A percentile compares a stretch with the other conserved stretches of the same genome.
phyloP scores from a whole-genome alignment of 1,140 invertebrate species.

The Halictus rubicundus region DNA sequence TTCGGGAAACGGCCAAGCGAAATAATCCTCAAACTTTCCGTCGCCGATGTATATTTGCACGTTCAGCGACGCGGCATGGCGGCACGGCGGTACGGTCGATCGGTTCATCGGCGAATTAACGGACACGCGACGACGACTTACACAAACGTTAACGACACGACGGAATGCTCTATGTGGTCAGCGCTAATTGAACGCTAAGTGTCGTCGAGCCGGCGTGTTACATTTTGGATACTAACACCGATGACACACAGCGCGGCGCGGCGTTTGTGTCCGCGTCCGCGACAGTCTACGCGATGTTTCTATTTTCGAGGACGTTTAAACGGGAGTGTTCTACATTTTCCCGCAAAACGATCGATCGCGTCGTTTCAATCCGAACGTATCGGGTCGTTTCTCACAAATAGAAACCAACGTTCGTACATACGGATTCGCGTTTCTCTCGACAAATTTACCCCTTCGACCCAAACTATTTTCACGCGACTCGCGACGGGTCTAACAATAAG shows the following conservation, averaged over 20 bases:
- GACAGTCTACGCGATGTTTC: slow-evolving; percentile 12
- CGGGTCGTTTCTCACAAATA: neutral
- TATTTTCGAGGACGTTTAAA: slow-evolving; percentile 44
- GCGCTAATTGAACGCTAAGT: neutral
- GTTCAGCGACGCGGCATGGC: neutral
- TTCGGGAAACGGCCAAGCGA: neutral
- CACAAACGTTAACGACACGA: neutral
- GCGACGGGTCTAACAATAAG: too few relatives aligned
- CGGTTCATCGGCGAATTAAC: neutral
- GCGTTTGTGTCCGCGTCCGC: too few relatives aligned
- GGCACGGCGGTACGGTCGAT: too few relatives aligned
- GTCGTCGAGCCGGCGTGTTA: neutral
- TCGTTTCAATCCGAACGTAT: slow-evolving; percentile 7
- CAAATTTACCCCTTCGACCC: too few relatives aligned
- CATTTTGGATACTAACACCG: neutral
- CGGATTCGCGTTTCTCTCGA: too few relatives aligned
- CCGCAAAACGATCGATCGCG: slow-evolving; percentile 33
- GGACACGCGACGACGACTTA: neutral
- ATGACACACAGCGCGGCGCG: neutral
- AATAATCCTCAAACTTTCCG: neutral
- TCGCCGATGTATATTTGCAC: neutral
- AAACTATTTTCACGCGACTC: too few relatives aligned
- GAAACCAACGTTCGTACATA: too few relatives aligned
- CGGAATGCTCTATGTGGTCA: neutral
- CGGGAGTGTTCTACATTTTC: slow-evolving; percentile 35